Conservation (phyloP, 1,140 invertebrate species). For the Mamestra configurata region DNA sequence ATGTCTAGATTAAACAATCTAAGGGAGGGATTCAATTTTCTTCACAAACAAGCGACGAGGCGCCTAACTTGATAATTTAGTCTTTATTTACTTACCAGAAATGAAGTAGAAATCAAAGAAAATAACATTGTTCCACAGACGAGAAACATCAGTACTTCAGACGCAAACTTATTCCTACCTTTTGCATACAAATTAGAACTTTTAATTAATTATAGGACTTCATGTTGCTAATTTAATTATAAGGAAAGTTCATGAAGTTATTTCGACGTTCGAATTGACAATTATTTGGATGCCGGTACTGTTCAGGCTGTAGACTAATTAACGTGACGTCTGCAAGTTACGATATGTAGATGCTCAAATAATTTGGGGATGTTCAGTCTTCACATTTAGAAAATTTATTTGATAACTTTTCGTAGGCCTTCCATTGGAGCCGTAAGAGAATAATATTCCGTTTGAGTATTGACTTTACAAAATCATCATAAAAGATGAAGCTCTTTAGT, state of each 20-base stretch:
- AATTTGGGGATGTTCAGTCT: not conserved
- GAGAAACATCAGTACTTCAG: conserved; percentile 25
- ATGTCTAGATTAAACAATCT: conserved; percentile 53
- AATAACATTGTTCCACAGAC: conserved; percentile 20
- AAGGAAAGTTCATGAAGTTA: conserved; percentile 46
- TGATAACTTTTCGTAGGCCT: not conserved
- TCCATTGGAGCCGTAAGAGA: too few relatives aligned
- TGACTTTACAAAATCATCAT: too few relatives aligned
- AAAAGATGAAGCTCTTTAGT: too few relatives aligned
- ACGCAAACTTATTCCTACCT: conserved; percentile 41
- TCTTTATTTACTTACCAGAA: conserved; percentile 54
- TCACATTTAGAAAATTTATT: not conserved
- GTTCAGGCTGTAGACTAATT: conserved; percentile 30
- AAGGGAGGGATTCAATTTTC: conserved; percentile 59
- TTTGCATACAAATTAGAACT: conserved; percentile 56
- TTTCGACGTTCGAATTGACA: conserved; percentile 33
- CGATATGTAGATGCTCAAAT: not conserved
- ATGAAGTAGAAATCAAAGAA: conserved; percentile 35
- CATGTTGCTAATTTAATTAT: conserved; percentile 57
- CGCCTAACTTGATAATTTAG: conserved; percentile 59
- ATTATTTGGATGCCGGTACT: conserved; percentile 27
- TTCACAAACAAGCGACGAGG: conserved; percentile 55
- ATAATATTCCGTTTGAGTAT: too few relatives aligned
- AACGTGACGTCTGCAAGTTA: conserved; percentile 19
- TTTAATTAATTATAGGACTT: conserved; percentile 60